Evolutionary conservation across 2,888 invertebrate genomes (phyloP).

Genomic region (Myathropa florea): DNA sequence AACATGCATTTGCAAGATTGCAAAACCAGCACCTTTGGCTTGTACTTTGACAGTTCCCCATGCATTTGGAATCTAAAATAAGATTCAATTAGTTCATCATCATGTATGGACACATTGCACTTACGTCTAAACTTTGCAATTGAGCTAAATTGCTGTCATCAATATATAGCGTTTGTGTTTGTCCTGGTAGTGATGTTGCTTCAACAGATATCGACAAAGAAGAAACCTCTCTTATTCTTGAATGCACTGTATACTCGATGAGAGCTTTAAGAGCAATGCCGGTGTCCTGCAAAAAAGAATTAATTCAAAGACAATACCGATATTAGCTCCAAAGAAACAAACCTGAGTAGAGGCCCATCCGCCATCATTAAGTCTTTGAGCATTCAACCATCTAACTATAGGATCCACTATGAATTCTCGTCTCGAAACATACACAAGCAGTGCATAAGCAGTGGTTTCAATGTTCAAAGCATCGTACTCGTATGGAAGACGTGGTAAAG

Average conservation of each 20-base stretch:
- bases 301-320: neutral
- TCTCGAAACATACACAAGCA: conserved; percentile 92
- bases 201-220: conserved; percentile 89
- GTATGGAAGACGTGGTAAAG: conserved; percentile 92
- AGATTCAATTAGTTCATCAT: neutral
- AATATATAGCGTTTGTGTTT: conserved; percentile 85
- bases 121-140: conserved; percentile 89
- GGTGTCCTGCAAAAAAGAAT: conserved; percentile 85
- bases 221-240: conserved; percentile 92
- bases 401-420: conserved; percentile 91
- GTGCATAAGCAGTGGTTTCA: conserved; percentile 95
- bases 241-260: conserved; percentile 92
- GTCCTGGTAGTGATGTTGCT: conserved; percentile 89
- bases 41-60: conserved; percentile 97
- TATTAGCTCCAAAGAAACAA: conserved; percentile 73
- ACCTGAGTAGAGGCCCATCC: conserved; percentile 93
- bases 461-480: conserved; percentile 95
- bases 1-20: conserved; percentile 95
- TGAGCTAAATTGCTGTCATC: conserved; percentile 89
- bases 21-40: conserved; percentile 96
- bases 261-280: conserved; percentile 93
- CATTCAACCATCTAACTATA: conserved; percentile 94
- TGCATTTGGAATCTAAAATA: conserved; percentile 90
- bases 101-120: conserved; percentile 17
- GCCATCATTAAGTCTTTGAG: conserved; percentile 91